Evolutionary conservation across 2,888 invertebrate genomes (phyloP).

Genomic region (Fabriciana adippe): DNA sequence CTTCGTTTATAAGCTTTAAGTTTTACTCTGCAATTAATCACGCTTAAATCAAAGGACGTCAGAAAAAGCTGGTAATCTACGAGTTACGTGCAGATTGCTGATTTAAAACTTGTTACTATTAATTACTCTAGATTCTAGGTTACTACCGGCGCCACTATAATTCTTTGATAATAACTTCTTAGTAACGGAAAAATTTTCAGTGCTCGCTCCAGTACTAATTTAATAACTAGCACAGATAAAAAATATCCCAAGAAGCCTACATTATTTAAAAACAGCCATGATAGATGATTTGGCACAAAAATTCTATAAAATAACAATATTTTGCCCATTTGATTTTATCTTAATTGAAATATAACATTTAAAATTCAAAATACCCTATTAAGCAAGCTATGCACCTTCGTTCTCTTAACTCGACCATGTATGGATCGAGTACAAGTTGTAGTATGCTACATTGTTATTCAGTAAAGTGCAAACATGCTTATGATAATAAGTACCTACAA

Average conservation of each 20-base stretch:
- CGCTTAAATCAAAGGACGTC: constrained; percentile 62
- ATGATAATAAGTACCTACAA: constrained; percentile 33
- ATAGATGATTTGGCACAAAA: no score
- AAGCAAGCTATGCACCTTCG: constrained; percentile 20
- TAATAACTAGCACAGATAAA: no score
- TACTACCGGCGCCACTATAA: constrained; percentile 18
- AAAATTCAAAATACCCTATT: constrained; percentile 29
- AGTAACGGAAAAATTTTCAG: background rate
- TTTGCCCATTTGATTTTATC: background rate
- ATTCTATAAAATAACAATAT: no score
- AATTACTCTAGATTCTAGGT: constrained; percentile 53
- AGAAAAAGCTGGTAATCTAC: constrained; percentile 41
- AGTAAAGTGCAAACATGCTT: constrained; percentile 42
- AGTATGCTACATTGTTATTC: constrained; percentile 38
- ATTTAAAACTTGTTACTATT: constrained; percentile 52
- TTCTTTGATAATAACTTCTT: constrained; percentile 33
- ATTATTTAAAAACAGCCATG: no score
- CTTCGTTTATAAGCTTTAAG: constrained; percentile 58
- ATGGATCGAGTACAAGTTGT: constrained; percentile 23
- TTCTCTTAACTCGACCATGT: constrained; percentile 27
- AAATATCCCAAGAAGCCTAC: no score
- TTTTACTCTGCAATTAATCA: constrained; percentile 67
- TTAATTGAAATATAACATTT: constrained; percentile 22
- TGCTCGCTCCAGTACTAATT: no score
- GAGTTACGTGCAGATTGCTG: constrained; percentile 55